A percentile compares a stretch with the other conserved stretches of the same genome.
Evolutionary conservation across 2,888 invertebrate genomes (phyloP).

Genomic region (Cancer borealis): DNA sequence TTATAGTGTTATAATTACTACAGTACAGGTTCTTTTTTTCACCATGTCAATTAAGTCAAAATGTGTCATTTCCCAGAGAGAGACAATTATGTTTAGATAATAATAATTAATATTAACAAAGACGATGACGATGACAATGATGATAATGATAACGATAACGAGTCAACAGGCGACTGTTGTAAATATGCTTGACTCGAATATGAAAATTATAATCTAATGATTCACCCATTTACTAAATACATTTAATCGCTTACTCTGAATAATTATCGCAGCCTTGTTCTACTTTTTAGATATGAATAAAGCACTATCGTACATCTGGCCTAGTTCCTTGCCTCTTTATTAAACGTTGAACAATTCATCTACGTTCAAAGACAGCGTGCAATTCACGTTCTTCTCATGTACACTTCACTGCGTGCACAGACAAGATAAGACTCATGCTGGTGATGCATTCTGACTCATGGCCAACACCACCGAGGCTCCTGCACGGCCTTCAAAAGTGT

Average conservation of each 20-base stretch:
- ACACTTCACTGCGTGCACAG: background rate
- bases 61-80: too few relatives aligned
- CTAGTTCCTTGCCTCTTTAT: background rate
- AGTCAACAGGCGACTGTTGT: too few relatives aligned
- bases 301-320: background rate
- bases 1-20: too few relatives aligned
- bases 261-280: background rate
- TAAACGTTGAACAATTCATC: background rate
- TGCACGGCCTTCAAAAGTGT: background rate
- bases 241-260: background rate
- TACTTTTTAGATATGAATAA: background rate
- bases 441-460: background rate
- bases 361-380: background rate
- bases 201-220: background rate
- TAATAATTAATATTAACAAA: too few relatives aligned
- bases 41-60: too few relatives aligned
- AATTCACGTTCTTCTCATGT: background rate
- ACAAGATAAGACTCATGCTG: background rate
- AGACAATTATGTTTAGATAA: too few relatives aligned
- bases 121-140: too few relatives aligned
- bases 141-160: too few relatives aligned
- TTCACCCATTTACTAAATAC: background rate
- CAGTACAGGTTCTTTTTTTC: too few relatives aligned
- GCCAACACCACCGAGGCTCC: background rate
- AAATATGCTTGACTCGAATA: background rate